phyloP scores from a whole-genome alignment of 2,797 vertebrate species.

The Smutsia gigantea region DNA sequence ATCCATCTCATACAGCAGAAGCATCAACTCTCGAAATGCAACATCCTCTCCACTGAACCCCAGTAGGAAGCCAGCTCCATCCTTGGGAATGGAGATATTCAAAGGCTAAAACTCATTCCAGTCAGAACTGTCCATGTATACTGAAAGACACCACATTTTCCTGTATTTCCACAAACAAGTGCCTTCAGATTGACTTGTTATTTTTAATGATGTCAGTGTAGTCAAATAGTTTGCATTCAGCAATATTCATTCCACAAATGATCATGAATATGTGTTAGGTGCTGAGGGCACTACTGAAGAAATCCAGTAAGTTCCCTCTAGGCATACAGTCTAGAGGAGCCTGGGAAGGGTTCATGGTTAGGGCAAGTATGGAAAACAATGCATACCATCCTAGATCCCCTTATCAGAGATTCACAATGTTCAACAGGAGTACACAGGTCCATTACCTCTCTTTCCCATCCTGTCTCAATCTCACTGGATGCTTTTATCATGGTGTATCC shows the following conservation, averaged over 20 bases:
- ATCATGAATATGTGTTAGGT: neutral
- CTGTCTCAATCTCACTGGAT: neutral
- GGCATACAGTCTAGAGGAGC: neutral
- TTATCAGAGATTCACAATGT: neutral
- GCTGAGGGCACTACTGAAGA: neutral
- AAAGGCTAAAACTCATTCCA: neutral
- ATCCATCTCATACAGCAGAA: neutral
- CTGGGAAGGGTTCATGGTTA: neutral
- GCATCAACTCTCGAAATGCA: neutral
- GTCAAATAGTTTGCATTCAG: neutral
- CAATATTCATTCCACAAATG: neutral
- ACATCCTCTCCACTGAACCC: neutral
- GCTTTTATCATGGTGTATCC: neutral
- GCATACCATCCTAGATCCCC: neutral
- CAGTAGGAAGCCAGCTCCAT: neutral
- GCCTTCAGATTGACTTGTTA: neutral
- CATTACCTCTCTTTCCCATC: neutral
- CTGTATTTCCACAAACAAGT: neutral
- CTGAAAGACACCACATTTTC: neutral
- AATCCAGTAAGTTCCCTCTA: neutral
- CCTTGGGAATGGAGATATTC: neutral
- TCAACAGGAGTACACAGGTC: neutral
- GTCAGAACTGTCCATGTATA: too few relatives aligned
- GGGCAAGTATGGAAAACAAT: neutral
- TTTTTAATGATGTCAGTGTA: neutral